These are phyloP conservation scores for Holacanthella duospinosa DNA, from an alignment of 2,888 invertebrate genomes.

Conservation along the genomic window DNA sequence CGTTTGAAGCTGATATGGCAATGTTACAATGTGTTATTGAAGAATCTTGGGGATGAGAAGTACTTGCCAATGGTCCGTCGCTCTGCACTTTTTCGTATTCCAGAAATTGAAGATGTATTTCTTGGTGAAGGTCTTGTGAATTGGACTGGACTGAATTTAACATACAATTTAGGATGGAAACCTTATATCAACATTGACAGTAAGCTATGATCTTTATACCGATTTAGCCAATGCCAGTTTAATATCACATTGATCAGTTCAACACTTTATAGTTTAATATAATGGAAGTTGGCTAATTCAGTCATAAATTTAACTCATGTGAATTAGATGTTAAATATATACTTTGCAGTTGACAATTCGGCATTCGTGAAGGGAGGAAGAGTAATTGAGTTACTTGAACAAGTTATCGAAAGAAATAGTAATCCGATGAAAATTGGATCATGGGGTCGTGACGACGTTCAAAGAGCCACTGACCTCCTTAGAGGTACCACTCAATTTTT, in stretches of 20 bases:
- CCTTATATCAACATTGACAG: neutral
- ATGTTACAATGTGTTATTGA: neutral
- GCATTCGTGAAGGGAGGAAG: neutral
- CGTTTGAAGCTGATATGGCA: neutral
- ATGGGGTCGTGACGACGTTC: neutral
- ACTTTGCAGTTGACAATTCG: neutral
- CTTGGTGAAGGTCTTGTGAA: slow-evolving; percentile 1
- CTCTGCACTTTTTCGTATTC: neutral
- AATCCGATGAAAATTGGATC: neutral
- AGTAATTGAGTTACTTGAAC: neutral
- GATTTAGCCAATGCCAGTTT: no score
- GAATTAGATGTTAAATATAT: no score
- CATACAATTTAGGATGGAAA: slow-evolving; percentile 5
- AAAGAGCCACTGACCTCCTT: neutral
- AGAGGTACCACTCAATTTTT: no score
- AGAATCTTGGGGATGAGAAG: neutral
- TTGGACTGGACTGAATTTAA: neutral
- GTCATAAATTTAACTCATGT: no score
- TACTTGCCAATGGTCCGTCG: neutral
- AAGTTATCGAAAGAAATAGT: neutral
- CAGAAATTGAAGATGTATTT: neutral
- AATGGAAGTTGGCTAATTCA: no score
- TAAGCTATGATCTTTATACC: no score
- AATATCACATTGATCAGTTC: no score
- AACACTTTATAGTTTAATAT: no score